Evolutionary conservation across 2,113 vertebrate species (phyloP), one percentile per base, ranked within the genome.

Genomic region (Holacanthus passer): DNA sequence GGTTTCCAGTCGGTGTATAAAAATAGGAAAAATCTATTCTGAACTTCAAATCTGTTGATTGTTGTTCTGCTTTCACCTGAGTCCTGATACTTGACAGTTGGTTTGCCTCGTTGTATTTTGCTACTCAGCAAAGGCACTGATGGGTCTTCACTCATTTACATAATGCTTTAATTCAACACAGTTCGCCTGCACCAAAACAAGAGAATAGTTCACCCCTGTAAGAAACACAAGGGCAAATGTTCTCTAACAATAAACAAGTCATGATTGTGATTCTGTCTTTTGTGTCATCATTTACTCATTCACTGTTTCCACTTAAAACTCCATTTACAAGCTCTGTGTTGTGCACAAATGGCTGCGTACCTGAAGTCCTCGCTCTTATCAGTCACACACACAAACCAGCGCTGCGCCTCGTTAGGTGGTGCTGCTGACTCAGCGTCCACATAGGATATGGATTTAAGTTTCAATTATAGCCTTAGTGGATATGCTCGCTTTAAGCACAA

Each of bases 191-290:
- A 78, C 77, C 73, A 84, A 66, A 48, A 60, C 52, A 50, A 45
- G 62, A 8, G 80, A 69, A 43, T 3, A 16, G 1, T 19, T 27
- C 3, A 16, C 27, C 73, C 67, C 35, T 77, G 73, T 75, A 12
- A 16, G n/a, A 66, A 41, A 59, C n/a, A 53, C 64, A 10, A 80
- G 58, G 67, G 68, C 16, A 43, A 67, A 73, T 20, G 24, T 59
- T 75, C 73, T 84, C 79, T 3, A 17, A 60, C 73, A 93, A 90
- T 93, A 93, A 94, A 93, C 3, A 13, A 31, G 5, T 7, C 27
- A 72, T 73, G 70, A 71, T 71, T 83, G 32, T 48, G 32, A 16
- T 20, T 24, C 19, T 74, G 41, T 17, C 22, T 70, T 65, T 6
- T 32, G 47, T 88, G 73, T 91, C 58, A 2, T 87, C 64, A 75